phyloP scores from a whole-genome alignment of 2,797 vertebrate species.

The Limnodromus scolopaceus region DNA sequence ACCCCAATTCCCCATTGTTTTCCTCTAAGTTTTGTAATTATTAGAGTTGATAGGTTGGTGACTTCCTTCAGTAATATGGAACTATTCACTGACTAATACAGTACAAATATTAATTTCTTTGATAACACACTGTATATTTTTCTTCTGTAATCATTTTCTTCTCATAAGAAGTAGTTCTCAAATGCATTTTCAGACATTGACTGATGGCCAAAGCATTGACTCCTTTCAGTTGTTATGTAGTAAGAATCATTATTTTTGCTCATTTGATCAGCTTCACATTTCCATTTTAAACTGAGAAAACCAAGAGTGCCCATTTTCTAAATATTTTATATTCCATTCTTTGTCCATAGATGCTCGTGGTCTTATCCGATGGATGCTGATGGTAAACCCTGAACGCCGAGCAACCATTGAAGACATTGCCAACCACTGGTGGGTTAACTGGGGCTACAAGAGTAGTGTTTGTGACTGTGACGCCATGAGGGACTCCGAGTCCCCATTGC shows the following conservation, averaged over 20 bases:
- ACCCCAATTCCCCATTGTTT: background rate
- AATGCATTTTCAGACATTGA: background rate
- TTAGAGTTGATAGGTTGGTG: background rate
- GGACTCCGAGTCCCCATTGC: slow-evolving; percentile 90
- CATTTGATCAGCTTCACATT: background rate
- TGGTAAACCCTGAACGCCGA: slow-evolving; percentile 97
- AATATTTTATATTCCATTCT: background rate
- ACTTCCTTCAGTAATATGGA: background rate
- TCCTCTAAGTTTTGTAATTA: background rate
- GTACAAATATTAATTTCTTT: background rate
- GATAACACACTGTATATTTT: background rate
- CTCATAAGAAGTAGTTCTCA: background rate
- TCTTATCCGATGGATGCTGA: slow-evolving; percentile 98
- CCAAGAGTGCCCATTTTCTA: background rate
- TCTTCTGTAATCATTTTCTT: slow-evolving; percentile 15
- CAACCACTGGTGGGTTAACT: slow-evolving; percentile 99
- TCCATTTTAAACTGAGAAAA: background rate
- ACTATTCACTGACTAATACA: background rate
- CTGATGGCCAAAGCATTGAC: background rate
- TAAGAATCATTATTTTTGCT: background rate
- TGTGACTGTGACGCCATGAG: slow-evolving; percentile 93
- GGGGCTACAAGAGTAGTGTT: slow-evolving; percentile 97
- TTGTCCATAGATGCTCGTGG: slow-evolving; percentile 89
- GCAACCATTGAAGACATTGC: slow-evolving; percentile 98
- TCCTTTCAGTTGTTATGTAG: background rate